Evolutionary conservation across 2,113 vertebrate genomes (phyloP), one percentile per base, ranked within the genome.

Genomic region (Psophia crepitans): DNA sequence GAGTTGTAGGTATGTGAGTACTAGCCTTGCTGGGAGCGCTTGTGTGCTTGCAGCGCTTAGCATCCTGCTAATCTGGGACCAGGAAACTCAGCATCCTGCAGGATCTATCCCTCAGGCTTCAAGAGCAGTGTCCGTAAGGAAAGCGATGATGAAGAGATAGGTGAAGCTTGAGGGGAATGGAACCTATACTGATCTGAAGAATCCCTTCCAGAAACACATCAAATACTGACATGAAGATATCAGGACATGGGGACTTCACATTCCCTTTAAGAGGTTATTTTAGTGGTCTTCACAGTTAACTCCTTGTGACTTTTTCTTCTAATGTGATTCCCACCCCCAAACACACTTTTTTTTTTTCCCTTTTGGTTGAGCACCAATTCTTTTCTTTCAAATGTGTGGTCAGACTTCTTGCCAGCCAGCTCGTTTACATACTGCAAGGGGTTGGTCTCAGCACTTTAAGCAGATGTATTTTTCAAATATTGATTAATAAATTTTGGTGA

Each of bases 401-500:
- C 65, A 89, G 81, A 92, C 3, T 87, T 82, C 65, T 89, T 82
- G 57, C 77, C 77, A 84, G 68, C 21, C 79, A 87, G 33, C 56
- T 84, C 73, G 3, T 89, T 92, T 82, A 48, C 51, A n/a, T 64
- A 46, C 65, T 81, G 63, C 73, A 82, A 1, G 0, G 6, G 28
- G 49, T 64, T 91, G 35, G 71, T 87, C 84, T 48, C 66, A 87
- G 78, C 0, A 0, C 35, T 86, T 86, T 21, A 58, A 37, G 53
- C 84, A 91, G 73, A 94, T 84, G 46, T 70, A 51, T 75, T 89
- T 94, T 96, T 87, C 80, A 91, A 91, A 85, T 89, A 78, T 93
- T 94, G 89, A 93, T 92, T 65, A 92, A 94, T 96, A 93, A 81
- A 60, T 80, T 84, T 95, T 65, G 56, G 70, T 97, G 92, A 86